Evolutionary conservation across 2,888 invertebrate genomes (phyloP).

Genomic region (Eilema caniola): DNA sequence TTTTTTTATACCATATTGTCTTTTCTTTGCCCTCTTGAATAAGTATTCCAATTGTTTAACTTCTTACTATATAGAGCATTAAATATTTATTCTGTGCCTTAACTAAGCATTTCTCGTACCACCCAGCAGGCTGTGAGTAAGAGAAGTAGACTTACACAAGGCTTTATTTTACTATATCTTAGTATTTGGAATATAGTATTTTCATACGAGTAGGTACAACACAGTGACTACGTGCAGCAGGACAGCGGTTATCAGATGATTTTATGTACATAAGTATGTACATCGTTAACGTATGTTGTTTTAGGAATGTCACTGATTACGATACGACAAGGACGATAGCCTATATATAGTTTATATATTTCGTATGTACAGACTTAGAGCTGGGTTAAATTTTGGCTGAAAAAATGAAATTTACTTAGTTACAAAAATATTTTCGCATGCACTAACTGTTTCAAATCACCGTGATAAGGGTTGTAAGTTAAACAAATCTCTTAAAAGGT

Average conservation of each 20-base stretch:
- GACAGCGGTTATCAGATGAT: constrained; percentile 49
- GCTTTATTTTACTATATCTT: background rate
- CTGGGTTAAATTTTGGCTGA: background rate
- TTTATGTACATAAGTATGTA: constrained; percentile 42
- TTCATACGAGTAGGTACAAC: background rate
- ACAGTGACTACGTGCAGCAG: constrained; percentile 28
- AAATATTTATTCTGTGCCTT: too few relatives aligned
- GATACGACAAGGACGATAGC: constrained; percentile 39
- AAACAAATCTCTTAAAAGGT: too few relatives aligned
- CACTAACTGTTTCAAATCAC: too few relatives aligned
- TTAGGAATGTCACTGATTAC: constrained; percentile 70
- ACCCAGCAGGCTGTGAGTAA: background rate
- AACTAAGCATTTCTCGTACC: background rate
- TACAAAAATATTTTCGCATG: too few relatives aligned
- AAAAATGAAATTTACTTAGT: too few relatives aligned
- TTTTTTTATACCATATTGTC: too few relatives aligned
- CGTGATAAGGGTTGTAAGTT: too few relatives aligned
- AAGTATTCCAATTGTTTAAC: too few relatives aligned
- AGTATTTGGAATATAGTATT: background rate
- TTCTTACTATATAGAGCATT: too few relatives aligned
- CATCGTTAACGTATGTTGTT: constrained; percentile 52
- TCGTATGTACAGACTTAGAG: background rate
- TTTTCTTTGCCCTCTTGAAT: too few relatives aligned
- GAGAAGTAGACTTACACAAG: background rate
- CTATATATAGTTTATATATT: constrained; percentile 1